These are phyloP conservation scores for Uria aalge DNA, from an alignment of 2,113 vertebrate genomes.

Conservation along the genomic window DNA sequence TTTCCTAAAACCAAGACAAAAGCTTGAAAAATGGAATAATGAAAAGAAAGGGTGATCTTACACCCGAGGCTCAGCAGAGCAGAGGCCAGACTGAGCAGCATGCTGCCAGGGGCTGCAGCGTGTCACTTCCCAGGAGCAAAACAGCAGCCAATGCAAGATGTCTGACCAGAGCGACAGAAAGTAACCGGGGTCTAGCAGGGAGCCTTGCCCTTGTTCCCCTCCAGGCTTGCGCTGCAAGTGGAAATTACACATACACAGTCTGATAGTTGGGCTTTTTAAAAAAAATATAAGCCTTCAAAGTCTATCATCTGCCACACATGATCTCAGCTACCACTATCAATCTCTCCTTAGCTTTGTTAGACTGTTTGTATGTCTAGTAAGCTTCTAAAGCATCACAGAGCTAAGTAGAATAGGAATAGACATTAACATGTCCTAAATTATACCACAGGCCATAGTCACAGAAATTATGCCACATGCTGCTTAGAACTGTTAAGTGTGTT, in stretches of 20 bases:
- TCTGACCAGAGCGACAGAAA: not conserved
- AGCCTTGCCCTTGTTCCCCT: not conserved
- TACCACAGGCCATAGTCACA: not conserved
- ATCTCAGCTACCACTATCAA: not conserved
- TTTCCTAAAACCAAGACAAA: not conserved
- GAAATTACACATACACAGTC: not conserved
- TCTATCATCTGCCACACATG: not conserved
- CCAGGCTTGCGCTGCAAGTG: not conserved
- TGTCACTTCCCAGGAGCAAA: not conserved
- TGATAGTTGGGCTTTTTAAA: not conserved
- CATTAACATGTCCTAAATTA: not conserved
- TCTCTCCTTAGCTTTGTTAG: not conserved
- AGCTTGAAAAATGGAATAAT: not conserved
- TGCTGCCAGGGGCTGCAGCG: rapidly evolving
- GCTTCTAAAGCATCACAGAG: not conserved
- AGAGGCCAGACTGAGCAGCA: not conserved
- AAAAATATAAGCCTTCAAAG: not conserved
- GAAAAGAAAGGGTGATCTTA: not conserved
- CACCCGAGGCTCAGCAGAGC: not conserved
- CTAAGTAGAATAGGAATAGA: not conserved
- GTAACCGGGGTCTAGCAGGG: rapidly evolving
- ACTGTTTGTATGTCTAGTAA: not conserved
- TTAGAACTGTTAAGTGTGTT: not conserved
- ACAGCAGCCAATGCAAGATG: not conserved
- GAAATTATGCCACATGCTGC: not conserved